Base-by-base conservation (phyloP, 2,888 invertebrate species). In the Epinotia nisella region DNA sequence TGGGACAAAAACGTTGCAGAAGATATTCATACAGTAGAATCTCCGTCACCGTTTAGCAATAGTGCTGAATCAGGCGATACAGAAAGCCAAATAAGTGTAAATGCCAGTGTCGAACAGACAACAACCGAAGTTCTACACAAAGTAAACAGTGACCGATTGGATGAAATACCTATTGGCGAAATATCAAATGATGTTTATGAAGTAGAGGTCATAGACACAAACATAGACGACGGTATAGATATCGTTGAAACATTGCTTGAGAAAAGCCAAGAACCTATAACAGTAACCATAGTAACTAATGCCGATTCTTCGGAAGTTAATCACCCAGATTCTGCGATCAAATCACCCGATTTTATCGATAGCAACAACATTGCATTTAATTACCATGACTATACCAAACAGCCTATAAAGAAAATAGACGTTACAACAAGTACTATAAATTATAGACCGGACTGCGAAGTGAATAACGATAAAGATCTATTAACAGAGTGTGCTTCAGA, bases 321-420 rank as follows among this genome's bases (percentile, higher is more conserved):
- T 5, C 60, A 19, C 19, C 41, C 21, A 5, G 19, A 19, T 45
- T 55, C 49, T 2, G 55, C 10, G 17, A 21, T 58, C 2, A 58
- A 21, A 59, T 69, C 68, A 41, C 69, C 73, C 10, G 9, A 56
- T 24, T 41, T 73, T 2, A 41, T 73, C 4, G 73, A 73, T 64
- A 73, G 58, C 24, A 69, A 59, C n/a, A 41, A 59, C 53, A 73
- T 73, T 39, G 3, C 55, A 2, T 69, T 64, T 45, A 73, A 73
- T 13, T 69, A 73, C 29, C 73, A 73, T 29, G 73, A 73, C 45
- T 73, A 73, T 35, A 73, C 49, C 21, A 68, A 72, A 68, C 45
- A 7, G 13, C 15, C 59, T 13, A 66, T 39, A 55, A 66, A 7
- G 0, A 67, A 72, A 56, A 60, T 55, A 65, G 15, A 11, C 9